Evolutionary conservation across 1,140 invertebrate species (phyloP).

Genomic region (Calephelis virginiensis): DNA sequence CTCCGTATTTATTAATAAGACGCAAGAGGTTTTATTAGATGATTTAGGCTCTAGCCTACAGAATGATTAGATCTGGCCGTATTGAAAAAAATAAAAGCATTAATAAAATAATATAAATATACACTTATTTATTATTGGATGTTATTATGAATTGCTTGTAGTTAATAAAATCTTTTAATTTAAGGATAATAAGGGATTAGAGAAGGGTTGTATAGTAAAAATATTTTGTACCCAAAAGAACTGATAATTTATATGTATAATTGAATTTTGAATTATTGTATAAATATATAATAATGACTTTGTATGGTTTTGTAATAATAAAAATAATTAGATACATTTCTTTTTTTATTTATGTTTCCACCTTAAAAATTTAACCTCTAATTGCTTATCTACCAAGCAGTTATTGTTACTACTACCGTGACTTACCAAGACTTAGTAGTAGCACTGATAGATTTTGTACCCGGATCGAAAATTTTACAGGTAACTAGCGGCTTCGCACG

Average conservation of each 20-base stretch:
- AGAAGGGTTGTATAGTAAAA: conserved; percentile 1
- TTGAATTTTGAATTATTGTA: conserved; percentile 11
- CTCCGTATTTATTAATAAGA: no score
- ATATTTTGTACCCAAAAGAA: conserved; percentile 13
- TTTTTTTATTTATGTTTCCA: no score
- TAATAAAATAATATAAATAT: not conserved
- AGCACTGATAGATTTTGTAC: no score
- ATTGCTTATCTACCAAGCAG: no score
- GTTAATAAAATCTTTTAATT: not conserved
- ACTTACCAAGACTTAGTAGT: no score
- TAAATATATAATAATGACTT: conserved; percentile 16
- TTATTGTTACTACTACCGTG: no score
- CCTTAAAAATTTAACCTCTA: no score
- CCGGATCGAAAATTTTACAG: no score
- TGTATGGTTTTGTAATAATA: conserved; percentile 12
- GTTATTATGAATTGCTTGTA: conserved; percentile 1
- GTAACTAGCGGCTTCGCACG: no score
- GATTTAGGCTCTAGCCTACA: no score
- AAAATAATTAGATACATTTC: not conserved
- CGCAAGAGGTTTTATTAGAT: no score
- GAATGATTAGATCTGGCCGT: no score
- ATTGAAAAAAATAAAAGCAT: not conserved
- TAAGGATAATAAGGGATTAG: not conserved
- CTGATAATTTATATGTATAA: conserved; percentile 12
- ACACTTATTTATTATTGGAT: not conserved